Base-by-base conservation (phyloP, 2,797 vertebrate species). In the Anguilla anguilla region DNA sequence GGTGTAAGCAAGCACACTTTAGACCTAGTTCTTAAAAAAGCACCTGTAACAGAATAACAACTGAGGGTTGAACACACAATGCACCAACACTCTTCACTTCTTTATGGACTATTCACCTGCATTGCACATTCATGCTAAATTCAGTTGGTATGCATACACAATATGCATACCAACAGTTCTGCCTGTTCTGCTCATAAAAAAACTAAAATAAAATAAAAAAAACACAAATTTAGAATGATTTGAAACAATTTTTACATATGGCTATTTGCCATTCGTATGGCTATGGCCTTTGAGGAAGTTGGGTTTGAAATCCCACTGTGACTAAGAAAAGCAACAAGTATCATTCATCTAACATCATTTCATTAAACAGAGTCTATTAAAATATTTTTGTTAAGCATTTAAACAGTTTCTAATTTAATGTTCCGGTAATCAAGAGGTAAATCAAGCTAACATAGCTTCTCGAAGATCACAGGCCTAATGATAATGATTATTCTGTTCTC, bases 401-500 rank as follows among this genome's bases (percentile, higher is more conserved):
- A 87, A 87, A 84, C 49, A 35, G 19, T 57, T 25, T 74, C 61
- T 87, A 87, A 87, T 84, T 87, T 69, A 87, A 87, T 87, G 86
- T 87, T 84, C 79, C 51, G 83, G 46, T 69, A 69, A 69, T 74
- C 67, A 53, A 84, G 67, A 74, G 64, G 28, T 64, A 74, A 87
- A 79, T 90, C 43, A 87, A 89, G 74, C 83, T 57, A 89, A 83
- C 86, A 90, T 85, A 85, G 86, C 85, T 39, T 91, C 79, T 89
- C 77, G 88, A n/a, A 89, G 61, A 86, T 84, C 88, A 83, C 67
- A 88, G 90, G 89, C 59, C 59, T 88, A 86, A 88, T 1, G 1
- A 91, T 90, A 87, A 92, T 90, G 90, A 90, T 88, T n/a, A n/a
- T 84, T 79, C n/a, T 77, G 69, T 77, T 43, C 46, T 64, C 55